Conservation (phyloP, 2,888 invertebrate genomes). For the Auanema sp. region DNA sequence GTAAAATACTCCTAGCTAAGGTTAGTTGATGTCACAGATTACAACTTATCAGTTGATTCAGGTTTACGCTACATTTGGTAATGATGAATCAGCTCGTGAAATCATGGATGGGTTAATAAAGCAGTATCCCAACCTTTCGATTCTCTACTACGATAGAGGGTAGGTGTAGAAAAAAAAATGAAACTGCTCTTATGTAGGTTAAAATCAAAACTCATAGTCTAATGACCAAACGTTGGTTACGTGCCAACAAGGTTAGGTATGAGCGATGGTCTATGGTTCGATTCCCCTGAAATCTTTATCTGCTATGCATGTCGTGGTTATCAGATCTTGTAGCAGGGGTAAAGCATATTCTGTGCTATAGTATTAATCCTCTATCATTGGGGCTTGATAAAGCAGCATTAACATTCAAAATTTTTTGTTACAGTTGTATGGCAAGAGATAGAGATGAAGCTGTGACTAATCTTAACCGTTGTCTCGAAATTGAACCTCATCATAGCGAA, state of each 20-base stretch:
- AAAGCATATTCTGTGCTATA: too few relatives aligned
- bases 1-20: slow-evolving; percentile 17
- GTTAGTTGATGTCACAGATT: slow-evolving; percentile 1
- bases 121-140: slow-evolving; percentile 13
- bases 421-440: slow-evolving; percentile 16
- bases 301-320: neutral
- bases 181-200: too few relatives aligned
- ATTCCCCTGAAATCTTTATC: slow-evolving; percentile 3
- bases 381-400: neutral
- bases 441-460: slow-evolving; percentile 15
- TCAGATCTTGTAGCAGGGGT: too few relatives aligned
- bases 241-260: neutral
- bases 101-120: slow-evolving; percentile 12
- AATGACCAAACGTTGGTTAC: too few relatives aligned
- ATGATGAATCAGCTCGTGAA: slow-evolving; percentile 9
- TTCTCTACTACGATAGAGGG: slow-evolving; percentile 21
- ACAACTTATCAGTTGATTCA: slow-evolving; percentile 5
- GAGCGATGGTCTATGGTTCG: neutral
- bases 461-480: slow-evolving; percentile 18
- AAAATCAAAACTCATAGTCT: too few relatives aligned
- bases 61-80: slow-evolving; percentile 25
- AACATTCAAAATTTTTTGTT: neutral
- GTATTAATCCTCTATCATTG: too few relatives aligned
- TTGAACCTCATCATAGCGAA: slow-evolving; percentile 25
- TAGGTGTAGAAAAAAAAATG: neutral